Percentiles rank a stretch among this genome's conserved stretches.
Evolutionary conservation across 2,113 vertebrate species (phyloP).

Genomic region (Hippocampus barbouri): DNA sequence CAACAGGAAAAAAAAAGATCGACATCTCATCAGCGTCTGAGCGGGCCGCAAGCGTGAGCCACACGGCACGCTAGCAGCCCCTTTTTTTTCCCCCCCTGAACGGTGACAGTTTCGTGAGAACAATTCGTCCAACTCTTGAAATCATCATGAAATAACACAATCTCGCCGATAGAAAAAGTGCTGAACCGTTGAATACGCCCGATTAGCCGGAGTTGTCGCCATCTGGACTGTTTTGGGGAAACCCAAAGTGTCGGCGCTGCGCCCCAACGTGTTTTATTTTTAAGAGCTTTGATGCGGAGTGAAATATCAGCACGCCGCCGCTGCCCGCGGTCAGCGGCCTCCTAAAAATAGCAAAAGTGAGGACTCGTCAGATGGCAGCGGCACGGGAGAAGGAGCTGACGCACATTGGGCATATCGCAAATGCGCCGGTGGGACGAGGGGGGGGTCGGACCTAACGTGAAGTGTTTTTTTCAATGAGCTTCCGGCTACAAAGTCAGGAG

Average conservation of each 20-base stretch:
- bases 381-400: neutral
- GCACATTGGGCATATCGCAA: neutral
- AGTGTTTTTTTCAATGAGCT: constrained; percentile 82
- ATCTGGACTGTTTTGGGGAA: neutral
- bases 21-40: too few relatives aligned
- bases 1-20: too few relatives aligned
- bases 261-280: constrained; percentile 45
- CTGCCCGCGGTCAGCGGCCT: constrained; percentile 20
- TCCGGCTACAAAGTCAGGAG: constrained; percentile 68
- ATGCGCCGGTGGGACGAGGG: neutral
- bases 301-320: constrained; percentile 41
- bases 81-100: too few relatives aligned
- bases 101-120: too few relatives aligned
- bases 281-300: constrained; percentile 30
- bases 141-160: neutral
- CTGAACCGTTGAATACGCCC: neutral
- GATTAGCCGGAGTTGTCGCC: neutral
- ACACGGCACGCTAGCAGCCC: too few relatives aligned
- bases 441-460: constrained; percentile 78
- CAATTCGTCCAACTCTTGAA: too few relatives aligned
- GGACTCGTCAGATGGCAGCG: neutral
- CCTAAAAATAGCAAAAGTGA: constrained; percentile 56
- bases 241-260: neutral
- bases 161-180: too few relatives aligned
- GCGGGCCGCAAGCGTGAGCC: too few relatives aligned